Percentiles rank a stretch among this genome's conserved stretches.
Evolutionary conservation across 23 tunicate species (phyloP).

Genomic region (Phallusia fumigata): DNA sequence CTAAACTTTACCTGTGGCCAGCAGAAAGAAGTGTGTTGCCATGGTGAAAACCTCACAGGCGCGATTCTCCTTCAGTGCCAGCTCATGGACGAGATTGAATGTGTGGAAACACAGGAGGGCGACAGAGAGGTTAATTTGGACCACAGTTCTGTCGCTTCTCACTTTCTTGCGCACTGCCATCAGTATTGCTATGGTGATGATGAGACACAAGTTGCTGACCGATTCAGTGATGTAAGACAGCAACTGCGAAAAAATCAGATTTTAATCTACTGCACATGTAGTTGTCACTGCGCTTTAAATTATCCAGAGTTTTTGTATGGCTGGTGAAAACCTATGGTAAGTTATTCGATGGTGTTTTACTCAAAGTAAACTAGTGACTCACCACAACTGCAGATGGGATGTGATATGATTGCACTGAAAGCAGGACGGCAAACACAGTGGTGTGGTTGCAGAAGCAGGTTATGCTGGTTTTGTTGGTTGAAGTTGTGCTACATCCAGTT

Average conservation of each 20-base stretch:
- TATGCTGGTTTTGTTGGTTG: background rate
- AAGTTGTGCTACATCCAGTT: background rate
- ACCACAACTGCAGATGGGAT: conserved; percentile 29
- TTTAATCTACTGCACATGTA: background rate
- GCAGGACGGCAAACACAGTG: conserved; percentile 42
- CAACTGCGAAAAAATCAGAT: conserved; percentile 20
- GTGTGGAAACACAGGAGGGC: conserved; percentile 48
- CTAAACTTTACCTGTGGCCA: conserved; percentile 53
- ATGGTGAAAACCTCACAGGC: conserved; percentile 51
- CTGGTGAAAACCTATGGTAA: too few relatives aligned
- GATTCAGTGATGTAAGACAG: conserved; percentile 35
- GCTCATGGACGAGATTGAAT: conserved; percentile 47
- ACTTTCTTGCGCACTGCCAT: conserved; percentile 41
- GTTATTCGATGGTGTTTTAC: too few relatives aligned
- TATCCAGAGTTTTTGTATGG: too few relatives aligned
- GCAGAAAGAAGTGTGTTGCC: conserved; percentile 43
- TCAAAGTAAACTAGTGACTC: background rate
- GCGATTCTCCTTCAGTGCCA: conserved; percentile 29
- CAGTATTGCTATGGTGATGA: conserved; percentile 32
- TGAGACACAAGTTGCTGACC: conserved; percentile 27
- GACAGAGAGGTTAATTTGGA: conserved; percentile 62
- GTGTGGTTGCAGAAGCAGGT: conserved; percentile 43
- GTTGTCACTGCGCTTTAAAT: too few relatives aligned
- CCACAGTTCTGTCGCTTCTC: conserved; percentile 45
- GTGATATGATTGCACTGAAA: conserved; percentile 4